Evolutionary conservation across 1,140 invertebrate genomes (phyloP), one percentile per base, ranked within the genome.

Genomic region (Panonychus citri): DNA sequence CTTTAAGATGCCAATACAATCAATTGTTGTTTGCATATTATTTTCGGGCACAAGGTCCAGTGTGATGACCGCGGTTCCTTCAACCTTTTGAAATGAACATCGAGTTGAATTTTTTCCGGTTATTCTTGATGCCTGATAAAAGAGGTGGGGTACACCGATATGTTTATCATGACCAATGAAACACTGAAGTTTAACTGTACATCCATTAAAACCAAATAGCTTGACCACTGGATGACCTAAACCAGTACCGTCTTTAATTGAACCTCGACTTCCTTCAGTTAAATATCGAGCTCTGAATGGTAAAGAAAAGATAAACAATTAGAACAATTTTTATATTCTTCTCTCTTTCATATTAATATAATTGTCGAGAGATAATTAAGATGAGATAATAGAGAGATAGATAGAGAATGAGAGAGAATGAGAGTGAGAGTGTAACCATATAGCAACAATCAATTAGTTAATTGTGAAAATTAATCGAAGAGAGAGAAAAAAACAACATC

Each of bases 51-150:
- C 80, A 59, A 94, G 77, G 61, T 86, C 81, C 50, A 95, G 80
- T 68, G 94, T 86, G 61, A 96, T 91, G 46, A 94, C 79, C 56
- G 85, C 82, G 2, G 88, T 95, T 3, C 90, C 89, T 62, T 94
- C 86, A 49, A 91, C 77, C 65, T 83, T 84, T 50, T 78, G 77
- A 68, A 93, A 86, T 49, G 78, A 73, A 68, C 88, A 93, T 0
- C 84, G 85, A 1, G 88, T 94, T 0, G 88, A 93, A 70, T 93
- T 94, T 71, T 95, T 95, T 0, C 90, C 89, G 59, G 82, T 83
- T 0, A 96, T 70, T 61, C 68, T 67, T 58, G 70, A 70, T 2
- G 71, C 70, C 57, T 90, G 85, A 68, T 93, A 91, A 68, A 91
- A 91, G 78, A 90, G 87, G 65, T 91, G 88, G 0, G 87, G 87